Percentiles rank a stretch among this genome's conserved stretches.
phyloP scores from a whole-genome alignment of 2,113 vertebrate species.

The Pyrgilauda ruficollis region DNA sequence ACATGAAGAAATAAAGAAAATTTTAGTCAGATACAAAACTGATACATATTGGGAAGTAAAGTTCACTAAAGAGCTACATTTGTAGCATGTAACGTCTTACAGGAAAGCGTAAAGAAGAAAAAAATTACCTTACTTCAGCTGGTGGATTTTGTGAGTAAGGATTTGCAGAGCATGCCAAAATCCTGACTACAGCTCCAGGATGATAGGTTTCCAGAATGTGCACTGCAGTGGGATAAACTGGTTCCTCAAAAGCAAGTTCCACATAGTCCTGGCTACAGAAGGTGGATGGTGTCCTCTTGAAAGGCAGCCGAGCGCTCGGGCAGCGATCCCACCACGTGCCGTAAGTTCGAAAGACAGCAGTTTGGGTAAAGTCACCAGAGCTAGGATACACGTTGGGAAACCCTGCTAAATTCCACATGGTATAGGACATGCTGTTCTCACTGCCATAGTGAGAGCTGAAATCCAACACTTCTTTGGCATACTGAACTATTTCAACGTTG shows the following conservation, averaged over 20 bases:
- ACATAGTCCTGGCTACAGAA: constrained; percentile 95
- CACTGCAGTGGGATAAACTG: constrained; percentile 92
- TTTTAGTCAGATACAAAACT: background rate
- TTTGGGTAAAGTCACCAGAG: constrained; percentile 97
- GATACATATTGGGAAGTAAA: background rate
- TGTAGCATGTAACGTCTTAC: background rate
- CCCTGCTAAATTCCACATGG: constrained; percentile 97
- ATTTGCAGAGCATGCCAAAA: constrained; percentile 95
- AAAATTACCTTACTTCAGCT: constrained; percentile 89
- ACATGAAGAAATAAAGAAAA: background rate
- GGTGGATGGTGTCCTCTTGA: constrained; percentile 81
- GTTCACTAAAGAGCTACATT: background rate
- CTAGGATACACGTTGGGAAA: constrained; percentile 95
- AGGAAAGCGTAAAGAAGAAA: background rate
- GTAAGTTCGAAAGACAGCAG: constrained; percentile 93
- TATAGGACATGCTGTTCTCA: constrained; percentile 98
- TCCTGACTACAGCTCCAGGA: constrained; percentile 92
- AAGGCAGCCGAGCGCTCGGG: constrained; percentile 80
- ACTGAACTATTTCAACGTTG: constrained; percentile 90
- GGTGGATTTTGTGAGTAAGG: constrained; percentile 91
- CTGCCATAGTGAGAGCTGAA: constrained; percentile 99
- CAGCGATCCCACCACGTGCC: constrained; percentile 95
- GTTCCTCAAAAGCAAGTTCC: constrained; percentile 93
- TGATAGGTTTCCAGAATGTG: constrained; percentile 97
- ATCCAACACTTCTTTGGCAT: constrained; percentile 95